A percentile compares a stretch with the other conserved stretches of the same genome.
These are phyloP conservation scores for Platerodrilus igneus DNA, from an alignment of 2,888 invertebrate genomes.

Conservation along the genomic window DNA sequence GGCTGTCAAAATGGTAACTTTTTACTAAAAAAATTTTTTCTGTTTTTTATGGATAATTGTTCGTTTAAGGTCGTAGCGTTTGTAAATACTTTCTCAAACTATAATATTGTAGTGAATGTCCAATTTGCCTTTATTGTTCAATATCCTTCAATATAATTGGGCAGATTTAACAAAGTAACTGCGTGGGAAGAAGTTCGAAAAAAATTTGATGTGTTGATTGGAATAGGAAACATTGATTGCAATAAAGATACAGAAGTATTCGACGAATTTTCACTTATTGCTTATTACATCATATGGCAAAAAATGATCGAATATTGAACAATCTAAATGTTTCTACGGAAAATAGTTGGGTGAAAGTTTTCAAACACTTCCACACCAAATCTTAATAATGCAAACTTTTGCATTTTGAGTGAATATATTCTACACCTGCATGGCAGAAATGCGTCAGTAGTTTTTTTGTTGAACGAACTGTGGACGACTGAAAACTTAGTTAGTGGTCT, in stretches of 20 bases:
- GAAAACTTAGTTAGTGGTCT: conserved; percentile 15
- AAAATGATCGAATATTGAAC: conserved; percentile 36
- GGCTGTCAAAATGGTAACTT: too few species aligned
- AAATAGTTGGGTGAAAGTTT: conserved; percentile 33
- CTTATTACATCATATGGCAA: conserved; percentile 29
- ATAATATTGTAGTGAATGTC: too few species aligned
- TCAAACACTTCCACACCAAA: conserved; percentile 21
- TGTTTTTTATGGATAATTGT: too few species aligned
- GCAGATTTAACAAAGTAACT: conserved; percentile 28
- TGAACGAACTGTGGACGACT: conserved; percentile 21
- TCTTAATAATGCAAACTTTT: conserved; percentile 10
- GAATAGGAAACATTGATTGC: conserved; percentile 30
- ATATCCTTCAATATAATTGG: conserved; percentile 37
- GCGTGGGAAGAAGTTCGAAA: conserved; percentile 30
- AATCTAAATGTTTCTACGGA: conserved; percentile 32
- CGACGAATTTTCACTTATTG: conserved; percentile 34
- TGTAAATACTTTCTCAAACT: too few species aligned
- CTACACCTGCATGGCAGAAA: conserved; percentile 9
- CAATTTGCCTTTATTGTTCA: too few species aligned
- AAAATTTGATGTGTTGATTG: conserved; percentile 28
- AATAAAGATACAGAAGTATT: conserved; percentile 34
- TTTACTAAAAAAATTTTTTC: too few species aligned
- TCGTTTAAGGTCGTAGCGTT: too few species aligned
- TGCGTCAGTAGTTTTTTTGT: conserved; percentile 16
- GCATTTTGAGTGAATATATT: conserved; percentile 11